phyloP scores from a whole-genome alignment of 2,113 vertebrate species.

The Pteropus alecto region DNA sequence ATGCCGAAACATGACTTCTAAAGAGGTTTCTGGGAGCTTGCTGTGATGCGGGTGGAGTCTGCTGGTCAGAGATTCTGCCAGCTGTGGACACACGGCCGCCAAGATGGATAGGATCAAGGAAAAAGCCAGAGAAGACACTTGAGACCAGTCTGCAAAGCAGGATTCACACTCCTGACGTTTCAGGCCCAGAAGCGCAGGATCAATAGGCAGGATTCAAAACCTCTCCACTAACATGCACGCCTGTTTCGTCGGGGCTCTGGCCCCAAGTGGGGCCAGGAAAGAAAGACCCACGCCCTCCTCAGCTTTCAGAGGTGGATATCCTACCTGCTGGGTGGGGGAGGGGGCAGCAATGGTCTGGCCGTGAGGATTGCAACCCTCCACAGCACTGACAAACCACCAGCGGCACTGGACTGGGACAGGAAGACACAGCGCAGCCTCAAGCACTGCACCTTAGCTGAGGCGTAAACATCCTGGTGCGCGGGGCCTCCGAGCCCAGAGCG shows the following conservation, averaged over 20 bases:
- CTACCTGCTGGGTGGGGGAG: not conserved
- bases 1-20: not conserved
- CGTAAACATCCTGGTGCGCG: accelerated
- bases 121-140: not conserved
- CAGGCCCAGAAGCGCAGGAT: not conserved
- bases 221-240: not conserved
- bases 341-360: not conserved
- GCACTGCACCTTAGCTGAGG: accelerated
- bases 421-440: not conserved
- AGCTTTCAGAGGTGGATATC: not conserved
- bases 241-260: not conserved
- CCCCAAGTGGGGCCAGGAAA: not conserved
- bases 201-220: not conserved
- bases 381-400: not conserved
- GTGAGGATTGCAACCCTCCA: not conserved
- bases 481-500: not conserved
- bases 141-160: not conserved
- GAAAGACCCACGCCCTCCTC: not conserved
- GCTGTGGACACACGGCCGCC: not conserved
- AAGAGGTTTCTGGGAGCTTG: not conserved
- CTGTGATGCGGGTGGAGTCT: not conserved
- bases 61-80: not conserved
- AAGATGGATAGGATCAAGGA: not conserved
- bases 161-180: not conserved
- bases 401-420: not conserved